Evolutionary conservation across 2,113 vertebrate species (phyloP).

Genomic region (Geococcyx californianus): DNA sequence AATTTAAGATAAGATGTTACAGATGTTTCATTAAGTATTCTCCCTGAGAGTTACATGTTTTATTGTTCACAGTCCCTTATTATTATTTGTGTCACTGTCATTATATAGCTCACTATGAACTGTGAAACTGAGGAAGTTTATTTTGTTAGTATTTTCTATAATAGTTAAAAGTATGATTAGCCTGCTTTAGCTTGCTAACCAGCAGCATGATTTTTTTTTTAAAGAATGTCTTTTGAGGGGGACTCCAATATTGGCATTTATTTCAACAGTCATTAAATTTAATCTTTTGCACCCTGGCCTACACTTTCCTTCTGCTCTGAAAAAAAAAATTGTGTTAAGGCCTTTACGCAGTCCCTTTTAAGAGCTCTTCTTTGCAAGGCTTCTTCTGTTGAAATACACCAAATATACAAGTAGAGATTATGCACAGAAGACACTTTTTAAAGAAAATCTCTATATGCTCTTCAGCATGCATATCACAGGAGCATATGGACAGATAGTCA

Average conservation of each 20-base stretch:
- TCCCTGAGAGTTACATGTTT: background rate
- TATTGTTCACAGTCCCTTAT: background rate
- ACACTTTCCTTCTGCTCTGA: background rate
- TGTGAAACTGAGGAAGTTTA: background rate
- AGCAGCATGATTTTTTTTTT: background rate
- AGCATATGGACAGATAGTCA: slow-evolving; percentile 16
- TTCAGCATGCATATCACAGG: background rate
- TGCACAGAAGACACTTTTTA: background rate
- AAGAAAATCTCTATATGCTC: background rate
- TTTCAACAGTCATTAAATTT: background rate
- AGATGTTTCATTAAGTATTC: background rate
- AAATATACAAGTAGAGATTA: background rate
- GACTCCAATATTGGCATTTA: background rate
- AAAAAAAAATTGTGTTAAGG: background rate
- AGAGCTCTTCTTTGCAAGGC: background rate
- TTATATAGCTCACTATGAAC: background rate
- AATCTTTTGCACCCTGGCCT: background rate
- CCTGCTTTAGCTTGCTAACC: background rate
- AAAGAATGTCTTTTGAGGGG: background rate
- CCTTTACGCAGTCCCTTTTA: background rate
- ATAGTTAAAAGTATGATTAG: background rate
- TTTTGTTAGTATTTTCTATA: background rate
- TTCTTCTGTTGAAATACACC: slow-evolving; percentile 1
- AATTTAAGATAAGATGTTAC: background rate
- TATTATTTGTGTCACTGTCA: background rate